Evolutionary conservation across 2,888 invertebrate species (phyloP).

Genomic region (Agrochola litura): DNA sequence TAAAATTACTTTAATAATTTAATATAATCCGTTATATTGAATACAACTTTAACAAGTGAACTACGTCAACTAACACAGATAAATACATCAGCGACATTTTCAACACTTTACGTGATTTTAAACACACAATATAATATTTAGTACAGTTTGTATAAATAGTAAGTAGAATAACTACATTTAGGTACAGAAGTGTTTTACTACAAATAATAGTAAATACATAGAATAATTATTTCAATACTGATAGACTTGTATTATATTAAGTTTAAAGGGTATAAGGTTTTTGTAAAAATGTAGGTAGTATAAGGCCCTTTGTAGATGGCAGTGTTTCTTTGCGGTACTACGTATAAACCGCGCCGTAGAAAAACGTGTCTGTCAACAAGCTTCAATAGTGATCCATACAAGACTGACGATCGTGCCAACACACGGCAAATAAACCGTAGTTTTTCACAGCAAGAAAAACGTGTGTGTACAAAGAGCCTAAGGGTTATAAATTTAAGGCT

Average conservation of each 20-base stretch:
- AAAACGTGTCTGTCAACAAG: no score
- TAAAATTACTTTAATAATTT: slow-evolving; percentile 49
- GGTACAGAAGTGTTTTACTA: slow-evolving; percentile 36
- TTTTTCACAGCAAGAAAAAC: no score
- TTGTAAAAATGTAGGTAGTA: not conserved
- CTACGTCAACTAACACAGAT: slow-evolving; percentile 72
- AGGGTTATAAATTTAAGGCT: not conserved
- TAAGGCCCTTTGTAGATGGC: no score
- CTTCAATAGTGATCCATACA: no score
- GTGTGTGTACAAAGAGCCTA: no score
- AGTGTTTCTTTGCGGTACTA: no score
- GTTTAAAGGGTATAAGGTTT: not conserved
- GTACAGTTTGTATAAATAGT: slow-evolving; percentile 13
- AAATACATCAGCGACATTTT: slow-evolving; percentile 39
- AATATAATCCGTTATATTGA: slow-evolving; percentile 63
- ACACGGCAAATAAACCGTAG: no score
- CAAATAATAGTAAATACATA: slow-evolving; percentile 42
- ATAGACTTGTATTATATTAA: not conserved
- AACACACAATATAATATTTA: slow-evolving; percentile 34
- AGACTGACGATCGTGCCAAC: no score
- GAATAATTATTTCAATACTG: slow-evolving; percentile 33
- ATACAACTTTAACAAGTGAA: slow-evolving; percentile 75
- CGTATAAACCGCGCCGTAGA: no score
- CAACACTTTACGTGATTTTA: slow-evolving; percentile 43
- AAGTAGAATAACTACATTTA: slow-evolving; percentile 24